These are phyloP conservation scores for Cryptocheilus praepositus DNA, from an alignment of 2,888 invertebrate species.

Conservation along the genomic window DNA sequence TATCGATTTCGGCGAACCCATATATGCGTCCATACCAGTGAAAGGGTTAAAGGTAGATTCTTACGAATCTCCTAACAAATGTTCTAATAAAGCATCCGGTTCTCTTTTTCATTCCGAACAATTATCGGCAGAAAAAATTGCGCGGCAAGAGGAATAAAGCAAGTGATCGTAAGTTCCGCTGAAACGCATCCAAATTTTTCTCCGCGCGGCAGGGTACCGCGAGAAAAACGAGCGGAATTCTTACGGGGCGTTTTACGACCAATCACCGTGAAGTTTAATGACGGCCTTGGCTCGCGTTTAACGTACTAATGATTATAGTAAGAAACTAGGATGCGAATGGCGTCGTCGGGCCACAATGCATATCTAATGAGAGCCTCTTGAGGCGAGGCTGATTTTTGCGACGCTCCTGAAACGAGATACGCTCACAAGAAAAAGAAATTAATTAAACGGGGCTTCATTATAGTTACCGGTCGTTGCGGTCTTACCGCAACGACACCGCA, in stretches of 20 bases:
- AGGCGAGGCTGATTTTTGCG: constrained; percentile 24
- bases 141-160: too few relatives aligned
- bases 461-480: constrained; percentile 38
- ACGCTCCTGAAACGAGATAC: constrained; percentile 35
- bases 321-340: constrained; percentile 18
- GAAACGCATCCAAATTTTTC: too few relatives aligned
- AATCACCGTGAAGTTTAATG: constrained; percentile 14
- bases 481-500: constrained; percentile 27
- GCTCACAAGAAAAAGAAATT: constrained; percentile 41
- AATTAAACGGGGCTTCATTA: constrained; percentile 53
- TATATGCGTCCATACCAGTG: too few relatives aligned
- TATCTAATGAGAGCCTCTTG: constrained; percentile 28
- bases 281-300: constrained; percentile 6
- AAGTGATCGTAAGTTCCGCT: too few relatives aligned
- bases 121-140: too few relatives aligned
- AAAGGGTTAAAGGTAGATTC: too few relatives aligned
- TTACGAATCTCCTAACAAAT: too few relatives aligned
- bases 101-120: too few relatives aligned
- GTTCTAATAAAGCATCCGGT: too few relatives aligned
- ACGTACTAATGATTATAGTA: constrained; percentile 20
- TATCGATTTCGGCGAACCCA: too few relatives aligned
- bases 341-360: constrained; percentile 27
- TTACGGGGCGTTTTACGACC: constrained; percentile 8
- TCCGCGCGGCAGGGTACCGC: not conserved
- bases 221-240: constrained; percentile 4